Evolutionary conservation across 2,797 vertebrate genomes (phyloP).

Genomic region (Diceros bicornis): DNA sequence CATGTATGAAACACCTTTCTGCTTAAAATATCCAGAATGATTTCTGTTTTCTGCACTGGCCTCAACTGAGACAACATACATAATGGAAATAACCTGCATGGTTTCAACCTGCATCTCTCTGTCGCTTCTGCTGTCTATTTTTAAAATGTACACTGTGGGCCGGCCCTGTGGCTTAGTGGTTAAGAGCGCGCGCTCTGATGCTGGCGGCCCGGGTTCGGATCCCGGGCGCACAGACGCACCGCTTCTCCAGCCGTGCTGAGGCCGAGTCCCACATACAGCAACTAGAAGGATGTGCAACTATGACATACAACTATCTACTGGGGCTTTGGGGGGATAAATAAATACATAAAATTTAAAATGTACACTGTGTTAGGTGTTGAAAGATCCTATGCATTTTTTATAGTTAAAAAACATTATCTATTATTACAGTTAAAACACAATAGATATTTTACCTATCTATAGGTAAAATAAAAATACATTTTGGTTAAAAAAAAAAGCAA

Average conservation of each 20-base stretch:
- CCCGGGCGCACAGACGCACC: too few relatives aligned
- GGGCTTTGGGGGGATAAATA: too few relatives aligned
- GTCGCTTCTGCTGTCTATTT: background rate
- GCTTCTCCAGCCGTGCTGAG: too few relatives aligned
- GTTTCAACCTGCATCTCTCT: slow-evolving; percentile 1
- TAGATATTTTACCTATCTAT: background rate
- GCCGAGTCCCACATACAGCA: too few relatives aligned
- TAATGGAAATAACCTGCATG: background rate
- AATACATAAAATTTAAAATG: background rate
- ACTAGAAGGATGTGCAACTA: too few relatives aligned
- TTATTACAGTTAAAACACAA: background rate
- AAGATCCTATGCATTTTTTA: background rate
- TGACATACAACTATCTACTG: too few relatives aligned
- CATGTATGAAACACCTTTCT: background rate
- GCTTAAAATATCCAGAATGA: background rate
- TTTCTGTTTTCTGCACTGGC: slow-evolving; percentile 47
- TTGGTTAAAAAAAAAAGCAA: background rate
- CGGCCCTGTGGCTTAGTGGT: too few relatives aligned
- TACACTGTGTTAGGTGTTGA: background rate
- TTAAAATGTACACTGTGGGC: background rate
- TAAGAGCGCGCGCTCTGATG: too few relatives aligned
- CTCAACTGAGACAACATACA: background rate
- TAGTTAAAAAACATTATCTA: background rate
- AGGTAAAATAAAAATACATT: background rate
- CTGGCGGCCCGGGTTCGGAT: too few relatives aligned